phyloP scores from a whole-genome alignment of 1,140 invertebrate genomes.

The Diuraphis noxia region DNA sequence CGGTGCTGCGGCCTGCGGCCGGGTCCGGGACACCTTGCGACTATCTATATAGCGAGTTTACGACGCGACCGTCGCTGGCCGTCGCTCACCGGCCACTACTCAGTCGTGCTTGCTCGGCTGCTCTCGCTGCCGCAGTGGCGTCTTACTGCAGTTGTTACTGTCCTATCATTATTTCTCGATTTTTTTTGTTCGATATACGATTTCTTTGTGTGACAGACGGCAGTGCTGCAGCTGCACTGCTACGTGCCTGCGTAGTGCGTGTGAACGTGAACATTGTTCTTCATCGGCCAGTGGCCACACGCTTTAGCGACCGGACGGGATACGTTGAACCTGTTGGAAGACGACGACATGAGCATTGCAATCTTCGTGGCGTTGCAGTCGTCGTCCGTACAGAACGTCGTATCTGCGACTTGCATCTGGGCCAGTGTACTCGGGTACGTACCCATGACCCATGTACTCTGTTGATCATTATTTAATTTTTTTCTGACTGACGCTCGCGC shows the following conservation, averaged over 20 bases:
- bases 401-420: background rate
- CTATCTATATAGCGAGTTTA: too few species aligned
- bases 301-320: background rate
- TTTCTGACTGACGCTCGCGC: background rate
- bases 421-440: background rate
- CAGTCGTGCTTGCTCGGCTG: background rate
- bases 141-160: background rate
- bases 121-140: background rate
- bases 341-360: background rate
- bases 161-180: background rate
- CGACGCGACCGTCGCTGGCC: too few species aligned
- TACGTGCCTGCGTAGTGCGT: background rate
- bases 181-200: background rate
- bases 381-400: too few species aligned
- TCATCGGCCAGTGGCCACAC: background rate
- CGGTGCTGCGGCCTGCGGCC: too few species aligned
- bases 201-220: background rate
- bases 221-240: background rate
- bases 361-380: background rate
- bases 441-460: background rate
- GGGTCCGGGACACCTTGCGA: background rate
- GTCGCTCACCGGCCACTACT: background rate
- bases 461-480: background rate
- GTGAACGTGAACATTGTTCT: background rate
- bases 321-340: background rate